These are phyloP conservation scores for Nothocercus julius DNA, from an alignment of 2,113 vertebrate genomes.

Conservation along the genomic window DNA sequence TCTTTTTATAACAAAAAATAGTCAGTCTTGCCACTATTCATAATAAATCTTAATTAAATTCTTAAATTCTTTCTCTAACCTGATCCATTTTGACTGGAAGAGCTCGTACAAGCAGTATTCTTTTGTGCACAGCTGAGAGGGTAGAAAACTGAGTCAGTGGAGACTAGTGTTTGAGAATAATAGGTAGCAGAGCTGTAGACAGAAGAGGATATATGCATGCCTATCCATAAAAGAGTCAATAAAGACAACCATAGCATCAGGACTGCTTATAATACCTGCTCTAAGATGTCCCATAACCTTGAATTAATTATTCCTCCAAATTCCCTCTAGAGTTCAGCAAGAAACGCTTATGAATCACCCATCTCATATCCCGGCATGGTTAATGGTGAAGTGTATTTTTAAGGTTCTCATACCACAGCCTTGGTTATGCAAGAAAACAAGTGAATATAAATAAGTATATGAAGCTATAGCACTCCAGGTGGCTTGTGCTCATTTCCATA, in stretches of 20 bases:
- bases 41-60: not conserved
- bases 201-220: not conserved
- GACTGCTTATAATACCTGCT: not conserved
- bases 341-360: not conserved
- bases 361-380: not conserved
- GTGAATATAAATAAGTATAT: fast-evolving
- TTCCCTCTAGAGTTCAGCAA: not conserved
- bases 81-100: not conserved
- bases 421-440: not conserved
- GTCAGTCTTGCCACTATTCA: not conserved
- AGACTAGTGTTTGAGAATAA: not conserved
- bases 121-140: not conserved
- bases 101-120: not conserved
- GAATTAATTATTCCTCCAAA: not conserved
- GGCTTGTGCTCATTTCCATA: not conserved
- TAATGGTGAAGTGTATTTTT: not conserved
- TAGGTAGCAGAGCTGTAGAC: not conserved
- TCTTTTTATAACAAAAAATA: not conserved
- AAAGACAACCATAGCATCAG: not conserved
- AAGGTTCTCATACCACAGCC: not conserved
- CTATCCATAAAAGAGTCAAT: not conserved
- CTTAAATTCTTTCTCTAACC: not conserved
- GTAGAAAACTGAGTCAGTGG: not conserved
- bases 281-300: not conserved
- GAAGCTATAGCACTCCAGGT: not conserved